phyloP scores from a whole-genome alignment of 2,888 invertebrate species.

The Caenorhabditis sinica region DNA sequence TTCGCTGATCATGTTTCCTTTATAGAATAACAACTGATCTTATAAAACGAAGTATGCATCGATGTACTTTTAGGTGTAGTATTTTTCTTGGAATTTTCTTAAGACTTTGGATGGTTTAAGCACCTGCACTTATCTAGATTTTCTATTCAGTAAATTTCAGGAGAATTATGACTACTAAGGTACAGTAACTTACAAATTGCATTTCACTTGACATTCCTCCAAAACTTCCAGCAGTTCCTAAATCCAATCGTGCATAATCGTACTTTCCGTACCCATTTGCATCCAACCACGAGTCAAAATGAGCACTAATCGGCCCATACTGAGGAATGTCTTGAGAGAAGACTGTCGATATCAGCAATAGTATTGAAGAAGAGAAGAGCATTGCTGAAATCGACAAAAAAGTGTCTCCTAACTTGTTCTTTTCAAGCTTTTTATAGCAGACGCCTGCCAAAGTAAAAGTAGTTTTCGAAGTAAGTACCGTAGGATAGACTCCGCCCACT shows the following conservation, averaged over 20 bases:
- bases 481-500: conserved; percentile 51
- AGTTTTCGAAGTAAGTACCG: conserved; percentile 41
- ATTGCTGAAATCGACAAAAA: background rate
- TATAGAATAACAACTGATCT: background rate
- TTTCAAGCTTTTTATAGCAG: conserved; percentile 36
- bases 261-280: conserved; percentile 64
- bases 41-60: background rate
- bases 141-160: background rate
- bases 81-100: too few relatives aligned
- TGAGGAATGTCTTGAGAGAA: conserved; percentile 31
- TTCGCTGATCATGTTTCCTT: background rate
- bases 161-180: background rate
- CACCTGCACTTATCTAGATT: too few relatives aligned
- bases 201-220: conserved; percentile 65
- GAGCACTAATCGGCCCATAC: conserved; percentile 58
- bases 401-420: background rate
- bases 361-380: conserved; percentile 24
- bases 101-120: too few relatives aligned
- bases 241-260: conserved; percentile 66
- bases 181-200: conserved; percentile 37
- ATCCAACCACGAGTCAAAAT: conserved; percentile 62
- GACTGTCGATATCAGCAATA: conserved; percentile 10
- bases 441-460: conserved; percentile 25
- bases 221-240: conserved; percentile 69
- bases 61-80: too few relatives aligned